Base-by-base conservation (phyloP, 2,113 vertebrate genomes). In the Smithornis capensis region DNA sequence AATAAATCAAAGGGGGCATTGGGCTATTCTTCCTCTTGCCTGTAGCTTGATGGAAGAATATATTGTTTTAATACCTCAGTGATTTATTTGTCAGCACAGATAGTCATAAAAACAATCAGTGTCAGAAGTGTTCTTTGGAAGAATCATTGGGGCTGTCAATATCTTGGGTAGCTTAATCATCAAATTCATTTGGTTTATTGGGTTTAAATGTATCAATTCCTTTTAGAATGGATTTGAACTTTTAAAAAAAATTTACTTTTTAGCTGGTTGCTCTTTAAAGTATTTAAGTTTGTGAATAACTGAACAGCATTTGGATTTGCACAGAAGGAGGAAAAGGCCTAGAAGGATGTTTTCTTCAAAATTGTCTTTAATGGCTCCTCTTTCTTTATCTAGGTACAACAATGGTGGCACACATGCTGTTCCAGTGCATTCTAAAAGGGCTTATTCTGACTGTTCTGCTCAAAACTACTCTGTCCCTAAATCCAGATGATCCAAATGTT, bases 401-500 rank as follows among this genome's bases (percentile, higher is more conserved):
- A 87, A 99, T 99, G 99, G 98, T 97, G 94, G 94, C 90, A 22
- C 87, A 65, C 5, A 59, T 71, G 42, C 79, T 95, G 68, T 83
- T 94, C 92, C 89, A 94, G 89, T 97, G 97, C 95, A 93, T 96
- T 90, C 82, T 96, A n/a, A 96, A 96, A 83, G 95, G 97, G 47
- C 57, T 99, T 38, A 57, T 97, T 52, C 67, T 98, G 81, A 94
- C 97, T 96, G 94, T 96, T 53, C 95, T 99, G 69, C 97, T 98
- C 84, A 93, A 95, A 81, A 91, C 90, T 3, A 91, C 97, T 33
- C 88, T 98, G 89, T 95, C 98, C 82, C 98, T 99, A 94, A 99
- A 99, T 93, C 99, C 99, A 0, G 99, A 99, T 91, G 99, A 99
- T 97, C 99, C 99, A 68, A 99, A 99, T 8, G 99, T 99, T 95